Evolutionary conservation across 2,797 vertebrate species (phyloP), one percentile per base, ranked within the genome.

Genomic region (Clarias pachynema): DNA sequence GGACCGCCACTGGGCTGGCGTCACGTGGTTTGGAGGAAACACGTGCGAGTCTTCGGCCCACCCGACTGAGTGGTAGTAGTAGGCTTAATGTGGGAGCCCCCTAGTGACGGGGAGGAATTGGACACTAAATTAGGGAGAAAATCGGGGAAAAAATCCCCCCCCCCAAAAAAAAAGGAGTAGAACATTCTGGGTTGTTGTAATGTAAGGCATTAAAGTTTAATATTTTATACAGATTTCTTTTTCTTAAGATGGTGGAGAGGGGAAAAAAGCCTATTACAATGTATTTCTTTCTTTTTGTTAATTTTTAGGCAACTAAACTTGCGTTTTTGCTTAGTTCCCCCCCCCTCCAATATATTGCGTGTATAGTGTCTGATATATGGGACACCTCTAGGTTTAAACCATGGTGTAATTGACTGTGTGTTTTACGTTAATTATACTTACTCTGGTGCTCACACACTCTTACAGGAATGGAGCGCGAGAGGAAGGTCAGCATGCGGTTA

Each of bases 401-500:
- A 14, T 0, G 40, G 15, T n/a, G 14, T 5, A 6, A 72, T n/a
- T 7, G 3, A 16, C 31, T 12, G 16, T 2, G 8, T 5, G 34
- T 40, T 20, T 18, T 20, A 1, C 26, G 14, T 15, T 79, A 4
- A n/a, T 84, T 56, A 29, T 9, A 15, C 2, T 34, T 8, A 22
- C 18, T 59, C 73, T 22, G 18, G 59, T 31, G 56, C 24, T 62
- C 15, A 77, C 62, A 37, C n/a, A 2, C 18, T 96, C 14, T 82
- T 85, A 96, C 95, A 2, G 96, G 96, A 86, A 93, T 96, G 95
- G 96, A 97, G 72, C 91, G 96, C 72, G 96, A 97, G 92, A 92
- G 96, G 89, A 97, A 97, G 95, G 96, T 97, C 92, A 97, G 96
- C 91, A 96, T 97, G 96, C 93, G 97, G 90, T 95, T 99, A 92